Conservation (phyloP, 23 tunicate genomes). For the Aplidium turbinatum region DNA sequence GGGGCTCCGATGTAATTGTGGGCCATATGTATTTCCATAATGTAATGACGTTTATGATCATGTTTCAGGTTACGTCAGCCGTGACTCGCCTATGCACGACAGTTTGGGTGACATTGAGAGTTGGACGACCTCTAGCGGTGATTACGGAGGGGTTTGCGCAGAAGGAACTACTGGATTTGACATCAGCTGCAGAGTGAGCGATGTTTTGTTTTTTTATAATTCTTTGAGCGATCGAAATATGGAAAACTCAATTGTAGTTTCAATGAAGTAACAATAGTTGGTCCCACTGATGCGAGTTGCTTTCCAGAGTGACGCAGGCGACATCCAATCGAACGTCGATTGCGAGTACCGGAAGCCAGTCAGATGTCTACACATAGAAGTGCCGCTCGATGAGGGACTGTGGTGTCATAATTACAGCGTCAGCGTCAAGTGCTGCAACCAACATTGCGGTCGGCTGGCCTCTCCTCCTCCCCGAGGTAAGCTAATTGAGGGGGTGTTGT, state of each 20-base stretch:
- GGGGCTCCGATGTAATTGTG: not conserved
- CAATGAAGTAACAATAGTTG: too few species aligned
- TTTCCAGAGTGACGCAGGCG: constrained; percentile 38
- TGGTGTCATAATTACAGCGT: constrained; percentile 53
- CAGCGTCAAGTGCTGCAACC: constrained; percentile 39
- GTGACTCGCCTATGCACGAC: constrained; percentile 6
- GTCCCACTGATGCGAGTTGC: too few species aligned
- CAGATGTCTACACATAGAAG: constrained; percentile 20
- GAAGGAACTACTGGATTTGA: constrained; percentile 7
- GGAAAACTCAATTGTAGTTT: too few species aligned
- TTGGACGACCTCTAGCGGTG: constrained; percentile 2
- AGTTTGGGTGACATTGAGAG: constrained; percentile 31
- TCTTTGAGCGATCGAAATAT: too few species aligned
- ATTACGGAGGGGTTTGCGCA: constrained; percentile 30
- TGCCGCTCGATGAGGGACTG: constrained; percentile 23
- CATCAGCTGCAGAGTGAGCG: constrained; percentile 37
- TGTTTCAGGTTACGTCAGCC: constrained; percentile 16
- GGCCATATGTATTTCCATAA: not conserved
- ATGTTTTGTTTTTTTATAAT: not conserved
- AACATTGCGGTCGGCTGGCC: constrained; percentile 10
- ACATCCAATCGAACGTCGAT: constrained; percentile 12
- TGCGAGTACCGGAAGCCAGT: constrained; percentile 6
- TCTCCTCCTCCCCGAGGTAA: constrained; percentile 1
- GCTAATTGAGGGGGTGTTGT: not conserved
- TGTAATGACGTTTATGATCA: not conserved